Evolutionary conservation across 2,113 vertebrate genomes (phyloP).

Genomic region (Tenebrosternarchus preto): DNA sequence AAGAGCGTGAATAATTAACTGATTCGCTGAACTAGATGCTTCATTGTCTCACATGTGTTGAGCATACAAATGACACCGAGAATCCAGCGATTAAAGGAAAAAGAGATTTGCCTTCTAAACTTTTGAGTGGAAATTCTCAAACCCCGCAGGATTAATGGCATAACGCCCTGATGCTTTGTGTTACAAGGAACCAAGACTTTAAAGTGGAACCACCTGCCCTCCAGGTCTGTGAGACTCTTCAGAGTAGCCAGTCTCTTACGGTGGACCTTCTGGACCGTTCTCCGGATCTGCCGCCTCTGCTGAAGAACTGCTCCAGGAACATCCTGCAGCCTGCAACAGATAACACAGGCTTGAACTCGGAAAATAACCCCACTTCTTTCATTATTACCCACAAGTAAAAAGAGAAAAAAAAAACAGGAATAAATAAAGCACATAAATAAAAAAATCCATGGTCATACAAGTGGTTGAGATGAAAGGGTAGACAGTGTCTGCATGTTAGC

Average conservation of each 20-base stretch:
- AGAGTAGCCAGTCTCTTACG: slow-evolving; percentile 19
- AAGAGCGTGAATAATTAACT: too few relatives aligned
- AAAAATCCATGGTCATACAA: slow-evolving; percentile 59
- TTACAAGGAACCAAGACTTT: neutral
- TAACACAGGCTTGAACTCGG: too few relatives aligned
- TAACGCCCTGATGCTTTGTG: neutral
- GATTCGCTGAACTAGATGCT: too few relatives aligned
- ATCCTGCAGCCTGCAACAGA: slow-evolving; percentile 28
- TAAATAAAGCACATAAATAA: neutral
- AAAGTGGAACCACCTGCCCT: slow-evolving; percentile 23
- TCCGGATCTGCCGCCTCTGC: slow-evolving; percentile 24
- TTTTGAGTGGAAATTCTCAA: too few relatives aligned
- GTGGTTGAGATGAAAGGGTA: slow-evolving; percentile 75
- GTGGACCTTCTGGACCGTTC: slow-evolving; percentile 16
- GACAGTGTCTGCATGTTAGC: slow-evolving; percentile 77
- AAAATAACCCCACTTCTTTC: too few relatives aligned
- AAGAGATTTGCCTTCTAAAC: too few relatives aligned
- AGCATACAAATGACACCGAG: too few relatives aligned
- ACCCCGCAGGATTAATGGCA: too few relatives aligned
- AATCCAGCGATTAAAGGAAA: too few relatives aligned
- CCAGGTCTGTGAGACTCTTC: slow-evolving; percentile 27
- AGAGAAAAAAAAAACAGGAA: too few relatives aligned
- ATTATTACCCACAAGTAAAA: too few relatives aligned
- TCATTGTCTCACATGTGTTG: too few relatives aligned
- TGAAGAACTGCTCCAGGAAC: slow-evolving; percentile 19